Percentiles rank a stretch among this genome's conserved stretches.
Evolutionary conservation across 2,797 vertebrate genomes (phyloP).

Genomic region (Squalus acanthias): DNA sequence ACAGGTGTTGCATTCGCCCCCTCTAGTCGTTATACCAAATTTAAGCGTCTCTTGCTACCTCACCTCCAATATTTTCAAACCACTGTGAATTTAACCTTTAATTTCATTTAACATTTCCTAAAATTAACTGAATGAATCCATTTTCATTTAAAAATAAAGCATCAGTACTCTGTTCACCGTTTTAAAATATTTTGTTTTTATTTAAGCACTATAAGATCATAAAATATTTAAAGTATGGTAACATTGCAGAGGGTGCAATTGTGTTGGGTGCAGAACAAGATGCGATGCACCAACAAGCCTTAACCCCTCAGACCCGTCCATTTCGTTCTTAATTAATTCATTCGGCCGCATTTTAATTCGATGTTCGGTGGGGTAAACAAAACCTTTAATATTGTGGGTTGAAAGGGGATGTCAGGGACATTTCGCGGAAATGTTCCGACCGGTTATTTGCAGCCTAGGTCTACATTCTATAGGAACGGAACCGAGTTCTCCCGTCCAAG

Average conservation of each 20-base stretch:
- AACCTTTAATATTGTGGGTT: too few species aligned
- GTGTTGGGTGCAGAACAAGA: not conserved
- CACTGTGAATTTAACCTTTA: not conserved
- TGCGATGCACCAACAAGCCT: not conserved
- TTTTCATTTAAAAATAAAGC: not conserved
- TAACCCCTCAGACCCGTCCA: not conserved
- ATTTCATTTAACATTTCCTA: not conserved
- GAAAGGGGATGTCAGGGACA: not conserved
- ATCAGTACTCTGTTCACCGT: too few species aligned
- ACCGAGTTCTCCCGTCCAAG: not conserved
- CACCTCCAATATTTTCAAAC: not conserved
- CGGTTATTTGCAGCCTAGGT: not conserved
- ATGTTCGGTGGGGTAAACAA: not conserved
- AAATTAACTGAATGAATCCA: not conserved
- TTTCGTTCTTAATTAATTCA: not conserved
- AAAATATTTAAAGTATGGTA: not conserved
- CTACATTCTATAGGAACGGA: not conserved
- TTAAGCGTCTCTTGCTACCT: not conserved
- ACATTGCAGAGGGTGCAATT: not conserved
- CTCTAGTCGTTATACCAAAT: not conserved
- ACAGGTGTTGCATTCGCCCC: not conserved
- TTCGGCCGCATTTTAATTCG: not conserved
- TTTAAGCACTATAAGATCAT: not conserved
- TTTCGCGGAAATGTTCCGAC: not conserved
- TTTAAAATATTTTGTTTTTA: not conserved